A percentile compares a stretch with the other conserved stretches of the same genome.
phyloP scores from a whole-genome alignment of 2,113 vertebrate species.

The Falcunculus frontatus region DNA sequence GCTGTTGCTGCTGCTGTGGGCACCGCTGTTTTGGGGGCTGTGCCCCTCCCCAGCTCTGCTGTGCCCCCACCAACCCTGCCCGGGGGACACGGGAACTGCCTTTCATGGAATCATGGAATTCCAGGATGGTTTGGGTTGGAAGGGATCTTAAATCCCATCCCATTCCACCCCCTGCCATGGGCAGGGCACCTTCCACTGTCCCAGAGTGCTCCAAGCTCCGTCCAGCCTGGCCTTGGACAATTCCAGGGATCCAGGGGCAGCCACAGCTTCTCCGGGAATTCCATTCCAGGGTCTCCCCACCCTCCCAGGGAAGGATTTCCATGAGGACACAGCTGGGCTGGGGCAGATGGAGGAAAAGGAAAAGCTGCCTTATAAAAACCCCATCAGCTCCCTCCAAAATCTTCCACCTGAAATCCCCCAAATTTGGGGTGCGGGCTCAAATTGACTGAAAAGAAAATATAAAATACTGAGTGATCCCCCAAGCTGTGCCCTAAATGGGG shows the following conservation, averaged over 20 bases:
- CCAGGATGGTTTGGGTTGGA: background rate
- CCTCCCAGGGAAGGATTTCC: background rate
- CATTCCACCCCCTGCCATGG: fast-evolving
- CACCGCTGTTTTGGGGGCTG: background rate
- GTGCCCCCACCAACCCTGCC: background rate
- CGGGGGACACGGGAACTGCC: fast-evolving
- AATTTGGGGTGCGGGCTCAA: fast-evolving
- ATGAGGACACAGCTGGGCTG: background rate
- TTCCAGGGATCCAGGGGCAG: background rate
- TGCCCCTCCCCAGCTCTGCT: background rate
- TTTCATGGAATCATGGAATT: background rate
- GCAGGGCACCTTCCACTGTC: fast-evolving
- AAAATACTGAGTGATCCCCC: background rate
- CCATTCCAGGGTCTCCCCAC: background rate
- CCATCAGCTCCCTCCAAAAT: background rate
- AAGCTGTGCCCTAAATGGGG: background rate
- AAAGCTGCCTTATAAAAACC: background rate
- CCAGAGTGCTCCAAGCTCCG: background rate
- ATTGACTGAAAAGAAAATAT: fast-evolving
- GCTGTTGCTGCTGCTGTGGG: background rate
- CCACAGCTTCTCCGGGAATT: background rate
- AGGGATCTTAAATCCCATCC: background rate
- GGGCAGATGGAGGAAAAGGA: background rate
- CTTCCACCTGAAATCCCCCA: background rate
- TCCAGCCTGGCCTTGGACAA: background rate